Base-by-base conservation (phyloP, 2,113 vertebrate species). In the Oryzias curvinotus region DNA sequence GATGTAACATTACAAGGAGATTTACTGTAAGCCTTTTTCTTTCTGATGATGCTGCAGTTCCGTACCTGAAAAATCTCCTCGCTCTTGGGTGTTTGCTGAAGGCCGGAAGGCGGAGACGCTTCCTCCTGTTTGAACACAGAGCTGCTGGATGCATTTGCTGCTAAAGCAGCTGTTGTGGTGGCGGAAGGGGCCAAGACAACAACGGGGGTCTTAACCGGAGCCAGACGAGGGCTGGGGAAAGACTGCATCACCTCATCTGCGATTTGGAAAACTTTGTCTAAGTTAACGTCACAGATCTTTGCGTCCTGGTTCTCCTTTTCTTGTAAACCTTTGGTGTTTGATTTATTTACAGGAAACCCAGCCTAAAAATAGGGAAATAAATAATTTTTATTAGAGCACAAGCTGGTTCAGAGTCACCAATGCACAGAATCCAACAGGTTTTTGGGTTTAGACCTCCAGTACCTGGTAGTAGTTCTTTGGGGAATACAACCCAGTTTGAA, bases 261-360 rank as follows among this genome's bases (percentile, higher is more conserved):
- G 19, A 91, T 88, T 78, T 91, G 92, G 84, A 93, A 94, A 73
- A 93, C 83, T n/a, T 71, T 80, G 57, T 94, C 92, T 62, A 93
- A 75, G 73, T 85, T 91, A 48, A 92, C 68, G 58, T 93, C 88
- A 41, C 65, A 73, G 66, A 89, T 90, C 71, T 90, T 90, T 62
- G 48, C 65, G 59, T 92, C 91, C 61, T 90, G 84, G 53, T 75
- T 74, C 42, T 85, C 51, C 62, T 48, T 68, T 60, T 65, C 82
- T 28, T 78, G 66, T 77, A 82, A 85, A 59, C 78, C 72, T 58
- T 52, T 71, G 28, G 59, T 57, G 28, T 59, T 67, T 8, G 46
- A 16, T 48, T 51, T 18, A 61, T 88, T 85, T 68, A 89, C 57
- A 52, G 86, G 78, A 69, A 86, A 92, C 51, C 88, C 76, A 63